Conservation (phyloP, 2,888 invertebrate species). For the Eupithecia centaureata region DNA sequence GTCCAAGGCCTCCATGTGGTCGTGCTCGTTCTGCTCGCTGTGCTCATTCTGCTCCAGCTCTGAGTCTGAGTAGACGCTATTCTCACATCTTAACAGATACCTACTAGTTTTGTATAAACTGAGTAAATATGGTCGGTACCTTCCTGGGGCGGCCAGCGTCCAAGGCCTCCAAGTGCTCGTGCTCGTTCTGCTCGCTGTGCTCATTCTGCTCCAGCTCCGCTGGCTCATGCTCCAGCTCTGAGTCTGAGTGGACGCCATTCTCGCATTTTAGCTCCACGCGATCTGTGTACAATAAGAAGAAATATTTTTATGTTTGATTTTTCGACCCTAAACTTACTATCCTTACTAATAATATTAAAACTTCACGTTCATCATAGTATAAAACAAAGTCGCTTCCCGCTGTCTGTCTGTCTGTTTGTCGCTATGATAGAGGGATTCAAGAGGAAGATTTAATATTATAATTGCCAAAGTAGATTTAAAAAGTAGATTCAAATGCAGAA, state of each 20-base stretch:
- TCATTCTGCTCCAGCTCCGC: slow-evolving; percentile 62
- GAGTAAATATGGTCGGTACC: slow-evolving; percentile 56
- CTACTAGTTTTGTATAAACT: too few relatives aligned
- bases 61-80: slow-evolving; percentile 69
- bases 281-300: slow-evolving; percentile 52
- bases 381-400: too few relatives aligned
- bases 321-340: too few relatives aligned
- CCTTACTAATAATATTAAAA: too few relatives aligned
- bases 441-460: too few relatives aligned
- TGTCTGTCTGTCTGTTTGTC: too few relatives aligned
- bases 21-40: slow-evolving; percentile 59
- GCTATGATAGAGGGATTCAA: too few relatives aligned
- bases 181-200: slow-evolving; percentile 57
- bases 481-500: too few relatives aligned
- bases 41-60: slow-evolving; percentile 61
- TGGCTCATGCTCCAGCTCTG: slow-evolving; percentile 62
- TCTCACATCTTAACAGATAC: slow-evolving; percentile 71
- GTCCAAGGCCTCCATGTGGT: slow-evolving; percentile 64
- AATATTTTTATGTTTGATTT: neutral
- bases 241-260: slow-evolving; percentile 68
- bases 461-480: too few relatives aligned
- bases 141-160: slow-evolving; percentile 74
- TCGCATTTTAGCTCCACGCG: slow-evolving; percentile 71
- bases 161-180: slow-evolving; percentile 63
- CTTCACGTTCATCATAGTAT: too few relatives aligned